These are phyloP conservation scores for Polia nebulosa DNA, from an alignment of 2,888 invertebrate species.

Conservation along the genomic window DNA sequence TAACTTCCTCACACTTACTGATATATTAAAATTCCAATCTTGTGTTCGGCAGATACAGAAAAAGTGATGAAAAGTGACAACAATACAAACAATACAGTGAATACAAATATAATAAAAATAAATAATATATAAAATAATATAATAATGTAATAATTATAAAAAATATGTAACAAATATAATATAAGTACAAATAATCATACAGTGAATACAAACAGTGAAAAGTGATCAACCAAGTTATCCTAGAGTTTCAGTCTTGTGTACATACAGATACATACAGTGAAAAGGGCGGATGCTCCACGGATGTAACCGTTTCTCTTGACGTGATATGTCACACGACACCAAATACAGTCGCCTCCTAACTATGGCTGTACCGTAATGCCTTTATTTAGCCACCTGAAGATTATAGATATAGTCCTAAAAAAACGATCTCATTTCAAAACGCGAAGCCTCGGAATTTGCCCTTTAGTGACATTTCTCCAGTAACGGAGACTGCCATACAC, in stretches of 20 bases:
- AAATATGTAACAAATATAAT: too few species aligned
- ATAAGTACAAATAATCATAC: too few species aligned
- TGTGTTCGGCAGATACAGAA: too few species aligned
- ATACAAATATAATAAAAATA: too few species aligned
- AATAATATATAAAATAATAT: too few species aligned
- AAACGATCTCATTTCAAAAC: slow-evolving; percentile 37
- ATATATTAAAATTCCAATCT: too few species aligned
- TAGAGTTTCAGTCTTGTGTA: background rate
- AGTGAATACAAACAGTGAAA: too few species aligned
- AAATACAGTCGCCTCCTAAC: slow-evolving; percentile 13
- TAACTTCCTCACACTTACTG: too few species aligned
- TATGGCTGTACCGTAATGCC: background rate
- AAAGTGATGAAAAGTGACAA: too few species aligned
- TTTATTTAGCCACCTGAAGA: slow-evolving; percentile 32
- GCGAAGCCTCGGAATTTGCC: slow-evolving; percentile 49
- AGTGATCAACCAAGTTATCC: too few species aligned
- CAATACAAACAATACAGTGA: too few species aligned
- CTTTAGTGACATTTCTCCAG: slow-evolving; percentile 59
- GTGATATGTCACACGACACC: slow-evolving; percentile 33
- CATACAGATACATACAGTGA: background rate
- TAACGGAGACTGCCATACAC: slow-evolving; percentile 52
- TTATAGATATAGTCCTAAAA: slow-evolving; percentile 37
- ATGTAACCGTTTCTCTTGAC: slow-evolving; percentile 1
- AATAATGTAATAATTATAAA: too few species aligned
- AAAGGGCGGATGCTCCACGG: slow-evolving; percentile 8